Conservation (phyloP, 2,797 vertebrate genomes). For the Pipistrellus nathusii region DNA sequence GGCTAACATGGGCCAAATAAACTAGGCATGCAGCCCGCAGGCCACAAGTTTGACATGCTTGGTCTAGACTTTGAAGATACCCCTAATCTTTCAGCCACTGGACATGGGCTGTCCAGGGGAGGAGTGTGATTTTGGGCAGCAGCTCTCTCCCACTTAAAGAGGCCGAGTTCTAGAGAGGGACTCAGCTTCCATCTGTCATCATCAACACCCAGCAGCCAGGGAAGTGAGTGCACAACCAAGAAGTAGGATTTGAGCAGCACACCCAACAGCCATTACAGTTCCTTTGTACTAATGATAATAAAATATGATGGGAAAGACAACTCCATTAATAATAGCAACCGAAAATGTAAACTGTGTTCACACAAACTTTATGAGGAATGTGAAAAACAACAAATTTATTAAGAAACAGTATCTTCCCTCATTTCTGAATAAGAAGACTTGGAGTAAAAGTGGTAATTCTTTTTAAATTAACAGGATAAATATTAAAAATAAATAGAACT, state of each 20-base stretch:
- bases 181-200: neutral
- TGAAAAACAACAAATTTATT: slow-evolving; percentile 14
- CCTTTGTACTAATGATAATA: neutral
- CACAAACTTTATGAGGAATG: neutral
- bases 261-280: neutral
- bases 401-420: slow-evolving; percentile 35
- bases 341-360: slow-evolving; percentile 23
- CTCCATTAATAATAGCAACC: neutral
- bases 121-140: neutral
- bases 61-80: neutral
- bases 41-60: too few species aligned
- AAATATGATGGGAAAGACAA: neutral
- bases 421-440: slow-evolving; percentile 47
- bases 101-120: neutral
- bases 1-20: too few species aligned
- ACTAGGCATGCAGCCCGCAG: too few species aligned
- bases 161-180: neutral
- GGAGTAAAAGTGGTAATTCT: slow-evolving; percentile 14
- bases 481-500: neutral
- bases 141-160: neutral
- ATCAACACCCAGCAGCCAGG: neutral
- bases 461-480: slow-evolving; percentile 31
- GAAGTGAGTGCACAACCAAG: neutral
- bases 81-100: neutral
- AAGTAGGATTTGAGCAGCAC: neutral